Conservation (phyloP, 2,888 invertebrate genomes). For the Ophion ellenae region DNA sequence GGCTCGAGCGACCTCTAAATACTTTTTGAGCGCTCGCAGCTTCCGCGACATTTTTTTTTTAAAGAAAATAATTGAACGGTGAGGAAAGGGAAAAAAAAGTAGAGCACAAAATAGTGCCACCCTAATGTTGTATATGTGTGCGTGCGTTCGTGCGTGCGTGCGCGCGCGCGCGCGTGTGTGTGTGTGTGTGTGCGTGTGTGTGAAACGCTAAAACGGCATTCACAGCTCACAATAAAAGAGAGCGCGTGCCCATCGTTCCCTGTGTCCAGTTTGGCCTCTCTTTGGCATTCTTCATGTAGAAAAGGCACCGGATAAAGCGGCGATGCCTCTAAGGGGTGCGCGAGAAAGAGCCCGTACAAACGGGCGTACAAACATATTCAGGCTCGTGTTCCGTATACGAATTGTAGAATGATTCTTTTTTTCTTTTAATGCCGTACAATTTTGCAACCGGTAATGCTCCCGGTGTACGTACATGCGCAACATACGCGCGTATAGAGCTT, state of each 20-base stretch:
- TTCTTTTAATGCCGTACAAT: conserved; percentile 22
- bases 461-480: conserved; percentile 14
- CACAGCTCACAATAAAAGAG: conserved; percentile 47
- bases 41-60: too few species aligned
- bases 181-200: neutral
- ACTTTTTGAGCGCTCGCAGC: too few species aligned
- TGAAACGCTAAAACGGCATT: conserved; percentile 33
- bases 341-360: too few species aligned
- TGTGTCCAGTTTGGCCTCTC: conserved; percentile 15
- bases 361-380: conserved; percentile 26
- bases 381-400: conserved; percentile 42
- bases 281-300: conserved; percentile 46
- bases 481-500: conserved; percentile 65
- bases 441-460: neutral
- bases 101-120: too few species aligned
- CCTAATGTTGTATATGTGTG: too few species aligned
- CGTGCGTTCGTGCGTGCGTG: too few species aligned
- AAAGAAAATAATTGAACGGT: too few species aligned
- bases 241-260: conserved; percentile 49
- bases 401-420: conserved; percentile 39
- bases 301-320: conserved; percentile 41
- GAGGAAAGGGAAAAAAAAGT: too few species aligned
- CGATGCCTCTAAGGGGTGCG: conserved; percentile 23
- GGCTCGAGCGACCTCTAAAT: too few species aligned
- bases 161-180: neutral